A percentile compares a stretch with the other conserved stretches of the same genome.
Conservation (phyloP, 2,797 vertebrate species). For the Pitangus sulphuratus region DNA sequence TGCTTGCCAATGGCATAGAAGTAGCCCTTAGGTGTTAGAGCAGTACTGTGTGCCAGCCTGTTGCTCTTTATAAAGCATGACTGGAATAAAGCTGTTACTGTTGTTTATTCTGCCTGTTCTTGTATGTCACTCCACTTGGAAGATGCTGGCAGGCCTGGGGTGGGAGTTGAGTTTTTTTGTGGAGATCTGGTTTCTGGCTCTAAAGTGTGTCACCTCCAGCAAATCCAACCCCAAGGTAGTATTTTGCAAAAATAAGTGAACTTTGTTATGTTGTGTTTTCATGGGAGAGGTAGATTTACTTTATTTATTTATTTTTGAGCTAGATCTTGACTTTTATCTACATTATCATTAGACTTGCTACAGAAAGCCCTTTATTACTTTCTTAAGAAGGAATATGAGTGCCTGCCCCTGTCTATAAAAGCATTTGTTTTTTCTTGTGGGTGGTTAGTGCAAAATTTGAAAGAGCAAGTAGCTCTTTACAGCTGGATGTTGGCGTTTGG, state of each 20-base stretch:
- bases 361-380: neutral
- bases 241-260: neutral
- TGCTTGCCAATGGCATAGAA: neutral
- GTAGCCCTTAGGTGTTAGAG: neutral
- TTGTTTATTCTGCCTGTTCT: neutral
- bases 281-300: neutral
- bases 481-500: neutral
- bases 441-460: neutral
- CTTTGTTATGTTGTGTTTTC: neutral
- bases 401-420: neutral
- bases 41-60: neutral
- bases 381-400: neutral
- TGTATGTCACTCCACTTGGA: accelerated
- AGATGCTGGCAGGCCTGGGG: neutral
- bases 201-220: neutral
- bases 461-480: neutral
- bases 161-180: neutral
- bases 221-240: neutral
- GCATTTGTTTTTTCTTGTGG: neutral
- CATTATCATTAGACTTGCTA: neutral
- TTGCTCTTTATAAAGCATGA: neutral
- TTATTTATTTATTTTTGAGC: neutral
- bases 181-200: neutral
- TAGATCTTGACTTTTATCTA: neutral
- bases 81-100: neutral